Evolutionary conservation across 92 coral and sea anemone genomes (phyloP).

Genomic region (Anthopleura xanthogrammica): DNA sequence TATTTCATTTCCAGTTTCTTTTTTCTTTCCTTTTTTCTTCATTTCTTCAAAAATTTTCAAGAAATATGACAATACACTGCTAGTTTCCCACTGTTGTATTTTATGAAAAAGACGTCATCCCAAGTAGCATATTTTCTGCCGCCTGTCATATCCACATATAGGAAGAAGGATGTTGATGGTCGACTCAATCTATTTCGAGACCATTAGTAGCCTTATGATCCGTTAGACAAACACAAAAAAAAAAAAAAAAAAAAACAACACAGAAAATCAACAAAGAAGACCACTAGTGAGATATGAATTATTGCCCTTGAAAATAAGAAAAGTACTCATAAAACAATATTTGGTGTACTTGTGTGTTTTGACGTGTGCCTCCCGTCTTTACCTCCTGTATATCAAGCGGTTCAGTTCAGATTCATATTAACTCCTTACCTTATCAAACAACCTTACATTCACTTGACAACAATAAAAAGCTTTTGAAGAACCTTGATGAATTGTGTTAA

Average conservation of each 20-base stretch:
- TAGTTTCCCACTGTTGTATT: too few relatives aligned
- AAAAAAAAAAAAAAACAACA: background rate
- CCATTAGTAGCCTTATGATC: background rate
- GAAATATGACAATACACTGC: too few relatives aligned
- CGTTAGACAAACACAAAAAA: background rate
- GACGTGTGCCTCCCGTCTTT: background rate
- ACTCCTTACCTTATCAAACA: background rate
- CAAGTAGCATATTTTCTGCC: too few relatives aligned
- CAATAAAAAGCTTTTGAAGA: background rate
- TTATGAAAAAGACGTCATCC: too few relatives aligned
- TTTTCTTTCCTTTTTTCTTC: too few relatives aligned
- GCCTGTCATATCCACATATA: too few relatives aligned
- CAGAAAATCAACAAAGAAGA: background rate
- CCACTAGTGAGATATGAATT: background rate
- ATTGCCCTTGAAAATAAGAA: background rate
- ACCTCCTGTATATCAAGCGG: background rate
- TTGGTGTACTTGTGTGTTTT: background rate
- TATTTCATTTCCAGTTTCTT: too few relatives aligned
- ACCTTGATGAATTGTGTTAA: background rate
- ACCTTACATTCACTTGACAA: background rate
- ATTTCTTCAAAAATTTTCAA: too few relatives aligned
- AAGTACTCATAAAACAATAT: background rate
- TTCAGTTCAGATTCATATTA: background rate
- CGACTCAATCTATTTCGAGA: too few relatives aligned
- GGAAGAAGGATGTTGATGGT: too few relatives aligned